phyloP scores from a whole-genome alignment of 2,113 vertebrate genomes.

The Penelope pileata region DNA sequence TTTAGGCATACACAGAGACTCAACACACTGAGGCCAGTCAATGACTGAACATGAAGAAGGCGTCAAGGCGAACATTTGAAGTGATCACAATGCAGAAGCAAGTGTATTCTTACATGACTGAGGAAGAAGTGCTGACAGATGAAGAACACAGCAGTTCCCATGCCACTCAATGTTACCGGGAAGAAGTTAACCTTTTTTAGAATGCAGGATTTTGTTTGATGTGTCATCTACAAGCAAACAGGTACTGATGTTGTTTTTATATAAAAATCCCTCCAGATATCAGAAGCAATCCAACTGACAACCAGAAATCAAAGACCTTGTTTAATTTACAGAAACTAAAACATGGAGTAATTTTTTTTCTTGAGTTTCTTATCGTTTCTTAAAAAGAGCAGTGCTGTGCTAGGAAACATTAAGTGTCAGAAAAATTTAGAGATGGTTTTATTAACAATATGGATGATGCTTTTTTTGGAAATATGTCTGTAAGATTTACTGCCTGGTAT shows the following conservation, averaged over 20 bases:
- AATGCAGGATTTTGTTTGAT: not conserved
- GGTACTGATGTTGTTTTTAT: not conserved
- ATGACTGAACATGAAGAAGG: not conserved
- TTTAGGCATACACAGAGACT: not conserved
- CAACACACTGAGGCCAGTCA: not conserved
- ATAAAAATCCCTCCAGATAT: not conserved
- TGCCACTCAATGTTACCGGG: not conserved
- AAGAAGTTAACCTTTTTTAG: not conserved
- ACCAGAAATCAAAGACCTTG: not conserved
- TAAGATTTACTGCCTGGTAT: not conserved
- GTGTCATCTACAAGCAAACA: not conserved
- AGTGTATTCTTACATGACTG: not conserved
- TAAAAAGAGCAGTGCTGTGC: not conserved
- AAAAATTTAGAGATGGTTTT: not conserved
- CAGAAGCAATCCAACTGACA: not conserved
- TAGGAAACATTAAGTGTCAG: not conserved
- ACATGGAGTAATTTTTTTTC: not conserved
- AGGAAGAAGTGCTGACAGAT: not conserved
- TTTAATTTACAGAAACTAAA: not conserved
- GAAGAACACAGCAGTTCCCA: not conserved
- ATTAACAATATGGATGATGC: not conserved
- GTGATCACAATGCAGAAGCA: not conserved
- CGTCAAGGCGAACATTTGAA: not conserved
- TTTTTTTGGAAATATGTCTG: not conserved
- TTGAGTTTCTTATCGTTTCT: not conserved